Evolutionary conservation across 2,113 vertebrate species (phyloP), one percentile per base, ranked within the genome.

Genomic region (pig (Sus scrofa)): DNA sequence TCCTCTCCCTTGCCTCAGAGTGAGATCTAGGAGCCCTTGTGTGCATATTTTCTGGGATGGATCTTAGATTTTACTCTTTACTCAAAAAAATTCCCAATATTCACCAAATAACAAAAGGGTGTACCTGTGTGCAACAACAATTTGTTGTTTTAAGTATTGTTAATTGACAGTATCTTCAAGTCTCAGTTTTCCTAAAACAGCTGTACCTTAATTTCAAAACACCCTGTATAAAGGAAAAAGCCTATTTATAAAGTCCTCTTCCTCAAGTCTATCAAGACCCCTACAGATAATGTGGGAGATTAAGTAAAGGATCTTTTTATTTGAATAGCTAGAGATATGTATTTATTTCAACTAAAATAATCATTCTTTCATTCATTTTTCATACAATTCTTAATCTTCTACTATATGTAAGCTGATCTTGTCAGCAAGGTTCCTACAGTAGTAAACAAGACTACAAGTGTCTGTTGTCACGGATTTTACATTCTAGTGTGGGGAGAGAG

Each of bases 41-140:
- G 30, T 79, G n/a, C 86, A 14, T 77, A 63, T 82, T 79, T 93
- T 77, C 73, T 71, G 60, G 12, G 26, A 70, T n/a, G 54, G 18
- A 68, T 65, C 93, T 96, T 73, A 68, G 20, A 79, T 91, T 67
- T 87, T 81, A 44, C 6, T 71, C n/a, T 95, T 90, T 89, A 27
- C 20, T 58, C 22, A 60, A 86, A 95, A 82, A 24, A 75, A 7
- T 30, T 75, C 16, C 10, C 82, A 81, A 90, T 22, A 79, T 67
- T 71, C 63, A 30, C 26, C 65, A 52, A 37, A 60, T 70, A 75
- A 82, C 5, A 37, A 65, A 85, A 77, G 15, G 4, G 44, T 82
- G 20, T 6, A 50, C 2, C 50, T 86, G 1, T 65, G 14, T 19
- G 54, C 15, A 93, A 50, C 2, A 27, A 9, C 70, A 27, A 16